Evolutionary conservation across 2,113 vertebrate genomes (phyloP).

Genomic region (Myocastor coypus): DNA sequence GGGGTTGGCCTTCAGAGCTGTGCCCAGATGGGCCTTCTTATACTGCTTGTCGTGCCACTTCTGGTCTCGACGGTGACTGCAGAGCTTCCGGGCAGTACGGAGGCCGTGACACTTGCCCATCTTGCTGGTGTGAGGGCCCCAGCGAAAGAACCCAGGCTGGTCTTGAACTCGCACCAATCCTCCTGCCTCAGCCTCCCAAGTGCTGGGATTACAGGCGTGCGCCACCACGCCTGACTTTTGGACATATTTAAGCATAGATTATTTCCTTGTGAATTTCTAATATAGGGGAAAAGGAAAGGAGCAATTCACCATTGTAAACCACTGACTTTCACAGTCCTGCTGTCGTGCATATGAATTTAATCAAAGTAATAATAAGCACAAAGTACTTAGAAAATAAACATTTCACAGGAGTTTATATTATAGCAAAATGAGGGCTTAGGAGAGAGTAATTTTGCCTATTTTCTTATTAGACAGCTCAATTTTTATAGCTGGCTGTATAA

Average conservation of each 20-base stretch:
- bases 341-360: neutral
- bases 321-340: neutral
- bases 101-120: no score
- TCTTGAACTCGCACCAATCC: no score
- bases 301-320: neutral
- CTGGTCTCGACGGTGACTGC: no score
- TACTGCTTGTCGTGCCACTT: no score
- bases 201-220: no score
- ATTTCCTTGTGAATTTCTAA: neutral
- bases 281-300: neutral
- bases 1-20: no score
- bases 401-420: conserved; percentile 7
- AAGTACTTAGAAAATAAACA: neutral
- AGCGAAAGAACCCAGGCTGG: no score
- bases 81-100: no score
- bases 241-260: neutral
- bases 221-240: no score
- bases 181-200: no score
- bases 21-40: no score
- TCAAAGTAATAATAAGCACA: neutral
- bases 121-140: no score
- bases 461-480: neutral
- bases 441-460: neutral
- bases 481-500: neutral
- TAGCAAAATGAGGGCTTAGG: neutral